A percentile compares a stretch with the other conserved stretches of the same genome.
phyloP scores from a whole-genome alignment of 2,888 invertebrate genomes.

The Euproctis similis region DNA sequence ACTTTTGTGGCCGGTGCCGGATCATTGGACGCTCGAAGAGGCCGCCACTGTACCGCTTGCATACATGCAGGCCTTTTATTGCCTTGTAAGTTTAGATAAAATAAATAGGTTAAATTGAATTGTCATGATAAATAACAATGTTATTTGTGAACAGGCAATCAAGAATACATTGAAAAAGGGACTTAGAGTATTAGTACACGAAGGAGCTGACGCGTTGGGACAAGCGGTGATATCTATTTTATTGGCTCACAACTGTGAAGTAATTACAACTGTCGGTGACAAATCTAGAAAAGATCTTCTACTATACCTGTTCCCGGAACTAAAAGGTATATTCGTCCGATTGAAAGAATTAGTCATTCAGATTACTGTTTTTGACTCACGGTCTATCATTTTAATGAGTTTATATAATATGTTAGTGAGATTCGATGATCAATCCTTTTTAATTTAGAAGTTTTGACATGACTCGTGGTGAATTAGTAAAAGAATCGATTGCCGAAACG shows the following conservation, averaged over 20 bases:
- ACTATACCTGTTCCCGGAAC: conserved; percentile 29
- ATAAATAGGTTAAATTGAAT: not conserved
- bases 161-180: not conserved
- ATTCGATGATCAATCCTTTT: too few species aligned
- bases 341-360: not conserved
- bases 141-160: conserved; percentile 4
- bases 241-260: conserved; percentile 20
- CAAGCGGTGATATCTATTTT: conserved; percentile 34
- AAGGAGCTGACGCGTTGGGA: conserved; percentile 22
- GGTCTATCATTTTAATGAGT: not conserved
- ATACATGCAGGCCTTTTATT: conserved; percentile 74
- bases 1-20: conserved; percentile 80
- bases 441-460: too few species aligned
- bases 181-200: conserved; percentile 10
- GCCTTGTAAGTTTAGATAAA: conserved; percentile 30
- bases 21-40: conserved; percentile 80
- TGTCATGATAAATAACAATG: not conserved
- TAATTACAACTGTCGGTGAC: conserved; percentile 40
- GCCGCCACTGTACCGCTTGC: conserved; percentile 86
- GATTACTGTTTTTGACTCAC: not conserved
- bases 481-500: not conserved
- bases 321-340: conserved; percentile 25
- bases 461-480: too few species aligned
- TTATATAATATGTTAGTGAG: not conserved
- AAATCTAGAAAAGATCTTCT: conserved; percentile 31